Percentiles rank a stretch among this genome's conserved stretches.
Evolutionary conservation across 2,797 vertebrate genomes (phyloP).

Genomic region (Catostomus latipinnis): DNA sequence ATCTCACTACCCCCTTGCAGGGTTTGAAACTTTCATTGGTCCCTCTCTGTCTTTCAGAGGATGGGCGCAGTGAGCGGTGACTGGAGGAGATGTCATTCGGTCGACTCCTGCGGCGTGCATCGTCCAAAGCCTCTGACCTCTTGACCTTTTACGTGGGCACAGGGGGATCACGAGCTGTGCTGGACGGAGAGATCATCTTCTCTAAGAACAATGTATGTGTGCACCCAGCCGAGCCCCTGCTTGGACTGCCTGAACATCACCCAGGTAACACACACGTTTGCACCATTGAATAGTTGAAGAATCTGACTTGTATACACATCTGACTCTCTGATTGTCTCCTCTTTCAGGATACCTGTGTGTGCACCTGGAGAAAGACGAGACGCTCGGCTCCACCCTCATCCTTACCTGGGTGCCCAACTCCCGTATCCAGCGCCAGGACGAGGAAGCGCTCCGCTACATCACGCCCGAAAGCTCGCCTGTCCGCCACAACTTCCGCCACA

Average conservation of each 20-base stretch:
- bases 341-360: constrained; percentile 87
- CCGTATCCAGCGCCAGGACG: constrained; percentile 94
- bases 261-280: constrained; percentile 80
- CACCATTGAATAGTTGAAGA: neutral
- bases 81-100: constrained; percentile 93
- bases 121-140: constrained; percentile 95
- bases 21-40: no score
- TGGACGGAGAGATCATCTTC: constrained; percentile 95
- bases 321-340: neutral
- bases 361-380: constrained; percentile 95
- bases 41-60: constrained; percentile 71
- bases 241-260: constrained; percentile 90
- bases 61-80: constrained; percentile 85
- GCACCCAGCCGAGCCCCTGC: constrained; percentile 90
- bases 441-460: constrained; percentile 93
- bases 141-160: constrained; percentile 88
- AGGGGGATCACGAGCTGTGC: constrained; percentile 73
- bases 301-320: neutral
- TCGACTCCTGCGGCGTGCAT: constrained; percentile 95
- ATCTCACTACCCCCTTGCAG: no score
- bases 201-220: constrained; percentile 99
- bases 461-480: constrained; percentile 95
- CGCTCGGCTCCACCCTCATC: constrained; percentile 90
- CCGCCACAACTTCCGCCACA: constrained; percentile 81
- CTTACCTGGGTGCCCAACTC: constrained; percentile 97